phyloP scores from a whole-genome alignment of 1,140 invertebrate species.

The Nixonia krombeini region DNA sequence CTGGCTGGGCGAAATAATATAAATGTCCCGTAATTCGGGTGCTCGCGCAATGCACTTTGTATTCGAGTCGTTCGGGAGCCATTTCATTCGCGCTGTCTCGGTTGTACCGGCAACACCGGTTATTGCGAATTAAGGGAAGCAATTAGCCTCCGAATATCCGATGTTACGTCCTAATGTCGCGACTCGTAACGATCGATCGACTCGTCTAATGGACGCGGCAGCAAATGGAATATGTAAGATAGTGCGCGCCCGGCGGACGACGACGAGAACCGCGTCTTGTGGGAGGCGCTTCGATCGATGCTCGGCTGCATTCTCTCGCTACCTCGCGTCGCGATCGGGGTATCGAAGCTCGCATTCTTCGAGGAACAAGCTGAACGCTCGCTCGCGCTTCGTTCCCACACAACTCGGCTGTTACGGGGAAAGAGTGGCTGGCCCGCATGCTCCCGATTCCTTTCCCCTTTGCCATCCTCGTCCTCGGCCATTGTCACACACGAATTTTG shows the following conservation, averaged over 20 bases:
- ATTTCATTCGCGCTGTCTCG: slow-evolving; percentile 34
- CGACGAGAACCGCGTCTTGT: no score
- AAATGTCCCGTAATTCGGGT: slow-evolving; percentile 31
- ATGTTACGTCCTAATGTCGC: slow-evolving; percentile 39
- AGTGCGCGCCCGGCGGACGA: slow-evolving; percentile 23
- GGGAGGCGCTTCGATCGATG: background rate
- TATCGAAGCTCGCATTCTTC: background rate
- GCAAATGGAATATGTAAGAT: slow-evolving; percentile 28
- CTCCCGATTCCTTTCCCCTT: no score
- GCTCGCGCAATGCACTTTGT: slow-evolving; percentile 17
- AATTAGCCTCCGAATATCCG: slow-evolving; percentile 40
- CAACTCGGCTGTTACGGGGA: no score
- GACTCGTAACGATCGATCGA: slow-evolving; percentile 39
- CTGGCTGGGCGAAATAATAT: slow-evolving; percentile 13
- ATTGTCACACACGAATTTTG: slow-evolving; percentile 37
- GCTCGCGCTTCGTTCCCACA: slow-evolving; percentile 5
- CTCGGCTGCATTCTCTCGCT: background rate
- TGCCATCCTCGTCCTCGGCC: no score
- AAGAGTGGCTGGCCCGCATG: slow-evolving; percentile 41
- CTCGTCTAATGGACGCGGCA: slow-evolving; percentile 34
- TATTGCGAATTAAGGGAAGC: slow-evolving; percentile 45
- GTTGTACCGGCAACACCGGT: slow-evolving; percentile 27
- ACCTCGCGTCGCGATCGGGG: background rate
- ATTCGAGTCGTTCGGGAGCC: slow-evolving; percentile 22
- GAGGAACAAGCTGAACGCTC: background rate